Evolutionary conservation across 2,113 vertebrate genomes (phyloP), one percentile per base, ranked within the genome.

Genomic region (Hippocampus abdominalis): DNA sequence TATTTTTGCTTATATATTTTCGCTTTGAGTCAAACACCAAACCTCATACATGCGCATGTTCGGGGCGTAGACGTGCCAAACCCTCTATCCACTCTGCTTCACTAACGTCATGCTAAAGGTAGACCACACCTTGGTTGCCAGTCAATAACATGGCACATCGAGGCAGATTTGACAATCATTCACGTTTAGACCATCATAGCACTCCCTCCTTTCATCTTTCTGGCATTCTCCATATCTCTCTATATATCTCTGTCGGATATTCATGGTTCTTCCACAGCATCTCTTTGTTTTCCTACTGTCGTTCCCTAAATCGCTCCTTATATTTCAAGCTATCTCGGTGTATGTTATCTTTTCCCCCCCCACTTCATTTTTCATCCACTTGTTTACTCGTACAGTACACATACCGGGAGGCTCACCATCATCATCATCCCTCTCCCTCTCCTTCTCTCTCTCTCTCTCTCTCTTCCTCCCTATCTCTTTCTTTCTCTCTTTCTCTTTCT

Each of bases 351-450:
- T 13, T 13, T 7, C 56, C 49, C 29, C 29, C 64, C 42, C 70
- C 54, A 27, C 64, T 57, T 46, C 25, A 29, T 70, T 66, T 72
- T 11, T 63, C 51, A 69, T 29, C n/a, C 71, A 61, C 57, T 69
- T 65, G 69, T 85, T 84, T 79, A 74, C 75, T 76, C 78, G 39
- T 72, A 68, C 72, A 61, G 39, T 71, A 54, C 29, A 79, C 80
- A 77, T 64, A 74, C 67, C 78, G 62, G 23, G 56, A 63, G 68
- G 81, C 29, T 60, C 29, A 32, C 65, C 77, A 81, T 79, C 77
- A 81, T 20, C 60, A 48, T 72, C 56, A 54, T 23, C 7, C 49
- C 54, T 86, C 84, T 87, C 83, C 0, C 72, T 21, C 48, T 49
- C 48, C 16, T 49, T 21, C 18, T 21, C 18, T 49, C 16, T 20